phyloP scores from a whole-genome alignment of 2,113 vertebrate genomes.

The Scytalopus superciliaris region DNA sequence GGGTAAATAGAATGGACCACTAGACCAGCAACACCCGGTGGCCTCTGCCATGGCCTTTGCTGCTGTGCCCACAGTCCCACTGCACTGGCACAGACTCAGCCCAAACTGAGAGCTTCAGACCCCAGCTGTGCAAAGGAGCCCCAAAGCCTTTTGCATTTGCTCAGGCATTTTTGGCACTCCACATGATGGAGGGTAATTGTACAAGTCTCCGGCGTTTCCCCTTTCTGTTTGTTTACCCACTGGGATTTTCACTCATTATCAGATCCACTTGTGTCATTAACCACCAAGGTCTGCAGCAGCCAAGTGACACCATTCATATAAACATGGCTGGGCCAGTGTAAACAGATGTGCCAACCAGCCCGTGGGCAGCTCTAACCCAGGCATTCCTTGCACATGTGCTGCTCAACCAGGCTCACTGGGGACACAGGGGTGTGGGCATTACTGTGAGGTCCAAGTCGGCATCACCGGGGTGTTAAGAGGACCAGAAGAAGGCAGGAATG shows the following conservation, averaged over 20 bases:
- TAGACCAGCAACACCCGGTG: neutral
- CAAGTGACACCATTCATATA: conserved; percentile 32
- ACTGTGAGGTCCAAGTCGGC: neutral
- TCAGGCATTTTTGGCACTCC: conserved; percentile 11
- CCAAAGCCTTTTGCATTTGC: neutral
- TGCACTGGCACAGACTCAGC: neutral
- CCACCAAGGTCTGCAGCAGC: neutral
- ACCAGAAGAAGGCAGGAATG: neutral
- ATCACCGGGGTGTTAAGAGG: neutral
- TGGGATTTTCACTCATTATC: conserved; percentile 56
- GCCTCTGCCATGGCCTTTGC: neutral
- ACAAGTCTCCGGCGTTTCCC: neutral
- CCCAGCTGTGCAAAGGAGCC: neutral
- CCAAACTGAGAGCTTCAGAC: neutral
- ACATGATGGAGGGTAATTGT: neutral
- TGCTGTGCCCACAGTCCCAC: neutral
- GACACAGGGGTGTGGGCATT: neutral
- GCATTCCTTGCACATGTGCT: neutral
- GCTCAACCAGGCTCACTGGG: neutral
- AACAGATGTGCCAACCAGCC: neutral
- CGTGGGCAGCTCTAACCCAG: neutral
- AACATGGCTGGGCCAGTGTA: conserved; percentile 5
- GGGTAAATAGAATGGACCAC: neutral
- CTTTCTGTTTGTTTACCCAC: conserved; percentile 55
- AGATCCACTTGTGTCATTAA: conserved; percentile 50